Percentiles rank a stretch among this genome's conserved stretches.
These are phyloP conservation scores for Lithosia quadra DNA, from an alignment of 2,888 invertebrate genomes.

Conservation along the genomic window DNA sequence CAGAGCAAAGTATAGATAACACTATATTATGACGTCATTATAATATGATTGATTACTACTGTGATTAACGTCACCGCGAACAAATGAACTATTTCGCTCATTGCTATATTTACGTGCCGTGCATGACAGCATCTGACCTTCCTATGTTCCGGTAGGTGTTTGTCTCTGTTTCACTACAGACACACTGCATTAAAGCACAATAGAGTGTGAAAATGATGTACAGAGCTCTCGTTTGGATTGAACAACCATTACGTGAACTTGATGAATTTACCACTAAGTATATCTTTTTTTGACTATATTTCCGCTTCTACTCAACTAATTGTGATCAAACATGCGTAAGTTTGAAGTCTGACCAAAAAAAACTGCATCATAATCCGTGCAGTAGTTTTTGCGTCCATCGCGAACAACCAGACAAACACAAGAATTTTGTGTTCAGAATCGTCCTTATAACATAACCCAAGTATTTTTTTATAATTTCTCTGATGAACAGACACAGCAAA, in stretches of 20 bases:
- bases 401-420: no score
- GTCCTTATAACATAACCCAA: no score
- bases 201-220: constrained; percentile 11
- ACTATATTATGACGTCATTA: constrained; percentile 9
- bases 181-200: constrained; percentile 20
- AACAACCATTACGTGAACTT: not conserved
- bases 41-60: constrained; percentile 34
- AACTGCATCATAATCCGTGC: no score
- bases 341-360: no score
- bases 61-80: constrained; percentile 36
- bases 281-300: no score
- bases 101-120: constrained; percentile 16
- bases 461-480: no score
- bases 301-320: no score
- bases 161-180: constrained; percentile 48
- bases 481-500: no score
- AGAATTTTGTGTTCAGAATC: no score
- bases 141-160: constrained; percentile 40
- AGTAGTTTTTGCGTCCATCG: no score
- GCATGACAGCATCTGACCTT: constrained; percentile 47
- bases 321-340: no score
- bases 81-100: constrained; percentile 35
- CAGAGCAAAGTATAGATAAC: constrained; percentile 19
- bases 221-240: not conserved
- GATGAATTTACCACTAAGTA: no score